A percentile compares a stretch with the other conserved stretches of the same genome.
Conservation (phyloP, 2,797 vertebrate genomes). For the Anisognathus igniventris region DNA sequence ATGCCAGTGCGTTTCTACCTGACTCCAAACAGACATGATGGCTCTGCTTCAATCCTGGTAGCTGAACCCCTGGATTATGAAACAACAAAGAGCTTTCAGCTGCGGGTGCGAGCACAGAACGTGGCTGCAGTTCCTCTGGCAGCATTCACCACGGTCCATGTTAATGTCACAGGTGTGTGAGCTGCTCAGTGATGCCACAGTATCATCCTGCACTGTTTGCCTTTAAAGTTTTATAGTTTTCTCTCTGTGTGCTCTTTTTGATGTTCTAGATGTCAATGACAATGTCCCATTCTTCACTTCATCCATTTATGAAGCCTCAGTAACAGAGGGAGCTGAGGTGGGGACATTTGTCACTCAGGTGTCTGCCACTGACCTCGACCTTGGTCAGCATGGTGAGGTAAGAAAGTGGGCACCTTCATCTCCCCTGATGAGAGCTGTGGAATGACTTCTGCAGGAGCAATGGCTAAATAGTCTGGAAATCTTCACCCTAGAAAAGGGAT, state of each 20-base stretch:
- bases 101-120: constrained; percentile 86
- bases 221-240: neutral
- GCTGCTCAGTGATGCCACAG: neutral
- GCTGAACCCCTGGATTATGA: constrained; percentile 89
- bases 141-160: constrained; percentile 80
- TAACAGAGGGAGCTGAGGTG: constrained; percentile 81
- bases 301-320: constrained; percentile 86
- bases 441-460: neutral
- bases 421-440: neutral
- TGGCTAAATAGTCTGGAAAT: neutral
- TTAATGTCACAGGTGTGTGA: constrained; percentile 84
- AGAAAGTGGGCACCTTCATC: neutral
- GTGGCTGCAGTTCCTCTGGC: constrained; percentile 85
- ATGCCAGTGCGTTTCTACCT: constrained; percentile 89
- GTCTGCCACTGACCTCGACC: constrained; percentile 83
- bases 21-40: constrained; percentile 86
- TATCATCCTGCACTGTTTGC: neutral
- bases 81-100: constrained; percentile 82
- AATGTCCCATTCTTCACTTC: constrained; percentile 92
- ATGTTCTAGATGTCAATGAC: constrained; percentile 85
- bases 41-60: constrained; percentile 85
- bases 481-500: neutral
- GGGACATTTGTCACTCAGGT: constrained; percentile 85
- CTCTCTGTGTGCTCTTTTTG: neutral
- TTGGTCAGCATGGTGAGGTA: constrained; percentile 87